Conservation (phyloP, 1,140 invertebrate genomes). For the Euwallacea fornicatus region DNA sequence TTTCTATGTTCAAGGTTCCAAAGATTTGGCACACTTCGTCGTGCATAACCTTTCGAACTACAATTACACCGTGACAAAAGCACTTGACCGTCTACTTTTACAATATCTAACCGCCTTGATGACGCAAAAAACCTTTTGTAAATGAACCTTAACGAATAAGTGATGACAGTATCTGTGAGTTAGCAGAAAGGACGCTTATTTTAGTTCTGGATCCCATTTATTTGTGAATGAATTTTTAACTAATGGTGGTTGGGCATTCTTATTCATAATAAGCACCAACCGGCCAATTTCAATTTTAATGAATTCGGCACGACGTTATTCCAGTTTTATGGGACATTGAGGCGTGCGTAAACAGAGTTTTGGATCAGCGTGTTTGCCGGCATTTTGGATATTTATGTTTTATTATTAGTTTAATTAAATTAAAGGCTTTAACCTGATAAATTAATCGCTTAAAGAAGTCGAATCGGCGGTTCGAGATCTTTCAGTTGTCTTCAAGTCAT, state of each 20-base stretch:
- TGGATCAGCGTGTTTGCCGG: neutral
- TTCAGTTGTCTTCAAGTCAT: too few species aligned
- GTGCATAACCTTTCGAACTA: too few species aligned
- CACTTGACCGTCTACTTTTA: too few species aligned
- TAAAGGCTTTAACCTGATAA: too few species aligned
- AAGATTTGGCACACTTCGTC: too few species aligned
- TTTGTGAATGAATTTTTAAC: constrained; percentile 25
- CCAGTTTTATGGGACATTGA: constrained; percentile 54
- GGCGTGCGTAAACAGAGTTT: neutral
- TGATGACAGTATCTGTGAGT: constrained; percentile 17
- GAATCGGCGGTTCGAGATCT: too few species aligned
- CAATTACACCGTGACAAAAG: too few species aligned
- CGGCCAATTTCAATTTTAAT: constrained; percentile 37
- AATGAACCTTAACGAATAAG: constrained; percentile 5
- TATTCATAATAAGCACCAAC: constrained; percentile 44
- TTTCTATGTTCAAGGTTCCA: too few species aligned
- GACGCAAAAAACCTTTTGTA: too few species aligned
- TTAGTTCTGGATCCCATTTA: constrained; percentile 17
- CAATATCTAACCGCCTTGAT: too few species aligned
- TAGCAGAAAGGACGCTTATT: constrained; percentile 13
- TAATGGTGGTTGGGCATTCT: constrained; percentile 30
- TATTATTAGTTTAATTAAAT: too few species aligned
- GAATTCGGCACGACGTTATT: constrained; percentile 49
- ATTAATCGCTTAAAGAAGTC: too few species aligned
- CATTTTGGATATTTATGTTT: neutral